phyloP scores from a whole-genome alignment of 2,797 vertebrate species.

The Halcyon leucocephala region DNA sequence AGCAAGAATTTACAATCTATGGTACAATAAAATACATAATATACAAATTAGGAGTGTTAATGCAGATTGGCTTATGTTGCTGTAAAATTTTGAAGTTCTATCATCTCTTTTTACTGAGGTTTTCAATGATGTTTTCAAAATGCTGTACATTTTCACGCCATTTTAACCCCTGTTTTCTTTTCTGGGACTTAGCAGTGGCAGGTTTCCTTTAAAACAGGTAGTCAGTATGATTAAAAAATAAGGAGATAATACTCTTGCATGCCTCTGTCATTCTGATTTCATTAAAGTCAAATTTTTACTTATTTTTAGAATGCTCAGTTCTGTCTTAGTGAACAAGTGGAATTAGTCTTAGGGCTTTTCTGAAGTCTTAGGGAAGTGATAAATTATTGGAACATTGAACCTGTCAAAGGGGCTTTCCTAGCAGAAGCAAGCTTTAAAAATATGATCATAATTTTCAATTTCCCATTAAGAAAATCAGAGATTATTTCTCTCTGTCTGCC shows the following conservation, averaged over 20 bases:
- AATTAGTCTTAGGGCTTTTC: background rate
- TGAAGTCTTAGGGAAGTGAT: background rate
- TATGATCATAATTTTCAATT: slow-evolving; percentile 8
- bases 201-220: background rate
- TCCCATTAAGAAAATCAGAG: slow-evolving; percentile 7
- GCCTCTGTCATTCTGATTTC: background rate
- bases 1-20: background rate
- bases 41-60: background rate
- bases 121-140: background rate
- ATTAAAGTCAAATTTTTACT: background rate
- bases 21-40: background rate
- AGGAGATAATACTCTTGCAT: background rate
- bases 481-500: background rate
- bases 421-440: background rate
- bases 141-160: background rate
- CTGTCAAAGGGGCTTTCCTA: background rate
- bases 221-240: background rate
- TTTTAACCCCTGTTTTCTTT: background rate
- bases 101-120: background rate
- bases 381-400: background rate
- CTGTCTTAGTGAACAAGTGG: background rate
- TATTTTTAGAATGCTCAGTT: background rate
- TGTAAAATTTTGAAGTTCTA: background rate
- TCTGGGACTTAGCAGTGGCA: background rate
- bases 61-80: background rate